These are phyloP conservation scores for Psilopogon haemacephalus DNA, from an alignment of 2,113 vertebrate species.

Conservation along the genomic window DNA sequence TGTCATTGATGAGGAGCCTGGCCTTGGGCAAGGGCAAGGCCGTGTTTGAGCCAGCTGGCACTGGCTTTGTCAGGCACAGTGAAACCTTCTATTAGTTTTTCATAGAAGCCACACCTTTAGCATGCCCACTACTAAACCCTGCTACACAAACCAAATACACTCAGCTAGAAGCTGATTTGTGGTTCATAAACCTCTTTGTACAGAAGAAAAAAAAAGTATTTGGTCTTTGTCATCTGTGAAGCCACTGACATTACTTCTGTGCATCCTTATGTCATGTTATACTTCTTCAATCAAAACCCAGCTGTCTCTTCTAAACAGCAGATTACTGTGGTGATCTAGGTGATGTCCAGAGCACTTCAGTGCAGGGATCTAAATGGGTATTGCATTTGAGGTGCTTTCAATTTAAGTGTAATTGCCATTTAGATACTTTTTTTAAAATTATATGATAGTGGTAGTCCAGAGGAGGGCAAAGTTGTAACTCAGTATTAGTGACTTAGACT, in stretches of 20 bases:
- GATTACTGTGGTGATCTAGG: not conserved
- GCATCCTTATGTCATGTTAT: not conserved
- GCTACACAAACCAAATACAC: not conserved
- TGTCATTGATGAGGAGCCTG: no score
- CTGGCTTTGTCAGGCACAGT: no score
- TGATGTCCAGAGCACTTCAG: not conserved
- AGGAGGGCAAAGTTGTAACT: not conserved
- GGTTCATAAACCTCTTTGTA: not conserved
- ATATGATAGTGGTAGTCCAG: not conserved
- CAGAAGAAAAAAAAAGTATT: not conserved
- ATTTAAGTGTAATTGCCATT: not conserved
- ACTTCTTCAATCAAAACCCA: not conserved
- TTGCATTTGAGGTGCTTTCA: not conserved
- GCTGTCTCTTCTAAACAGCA: not conserved
- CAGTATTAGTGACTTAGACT: not conserved
- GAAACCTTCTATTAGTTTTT: not conserved
- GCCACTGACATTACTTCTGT: not conserved
- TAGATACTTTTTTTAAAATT: not conserved
- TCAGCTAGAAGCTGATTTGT: not conserved
- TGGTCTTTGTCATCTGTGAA: not conserved
- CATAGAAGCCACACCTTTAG: not conserved
- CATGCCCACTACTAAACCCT: rapidly evolving
- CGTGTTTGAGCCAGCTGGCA: no score
- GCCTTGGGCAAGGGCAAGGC: no score
- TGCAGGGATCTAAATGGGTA: not conserved